Conservation (phyloP, 1,140 invertebrate genomes). For the Caerostris darwini region DNA sequence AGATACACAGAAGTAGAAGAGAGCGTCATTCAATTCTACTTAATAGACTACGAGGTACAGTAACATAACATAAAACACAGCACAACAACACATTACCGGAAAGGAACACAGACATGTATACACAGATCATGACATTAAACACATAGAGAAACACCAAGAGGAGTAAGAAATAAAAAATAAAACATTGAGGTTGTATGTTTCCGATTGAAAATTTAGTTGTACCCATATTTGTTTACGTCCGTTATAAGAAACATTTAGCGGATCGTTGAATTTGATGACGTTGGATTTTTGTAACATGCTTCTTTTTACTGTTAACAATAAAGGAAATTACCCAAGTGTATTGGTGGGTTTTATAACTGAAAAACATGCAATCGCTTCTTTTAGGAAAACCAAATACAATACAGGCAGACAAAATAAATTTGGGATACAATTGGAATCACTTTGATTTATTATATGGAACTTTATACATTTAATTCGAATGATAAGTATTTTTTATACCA, state of each 20-base stretch:
- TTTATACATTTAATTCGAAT: no score
- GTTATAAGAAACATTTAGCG: no score
- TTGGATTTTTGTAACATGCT: no score
- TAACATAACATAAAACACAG: constrained; percentile 37
- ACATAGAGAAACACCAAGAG: constrained; percentile 4
- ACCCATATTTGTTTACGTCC: no score
- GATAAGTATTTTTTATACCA: no score
- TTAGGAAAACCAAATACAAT: background rate
- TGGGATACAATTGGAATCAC: no score
- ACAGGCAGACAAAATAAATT: no score
- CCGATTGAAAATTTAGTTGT: no score
- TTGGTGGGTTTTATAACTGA: background rate
- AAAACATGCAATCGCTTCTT: background rate
- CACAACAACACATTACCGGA: constrained; percentile 67
- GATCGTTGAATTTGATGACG: no score
- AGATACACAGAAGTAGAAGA: constrained; percentile 67
- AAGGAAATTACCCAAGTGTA: background rate
- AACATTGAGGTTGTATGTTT: no score
- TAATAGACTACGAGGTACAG: constrained; percentile 61
- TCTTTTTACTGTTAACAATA: no score
- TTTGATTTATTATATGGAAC: no score
- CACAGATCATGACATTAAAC: constrained; percentile 39
- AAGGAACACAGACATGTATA: background rate
- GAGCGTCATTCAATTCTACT: constrained; percentile 74
- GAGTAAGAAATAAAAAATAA: background rate